phyloP scores from a whole-genome alignment of 2,888 invertebrate species.

The Aphrophora alni region DNA sequence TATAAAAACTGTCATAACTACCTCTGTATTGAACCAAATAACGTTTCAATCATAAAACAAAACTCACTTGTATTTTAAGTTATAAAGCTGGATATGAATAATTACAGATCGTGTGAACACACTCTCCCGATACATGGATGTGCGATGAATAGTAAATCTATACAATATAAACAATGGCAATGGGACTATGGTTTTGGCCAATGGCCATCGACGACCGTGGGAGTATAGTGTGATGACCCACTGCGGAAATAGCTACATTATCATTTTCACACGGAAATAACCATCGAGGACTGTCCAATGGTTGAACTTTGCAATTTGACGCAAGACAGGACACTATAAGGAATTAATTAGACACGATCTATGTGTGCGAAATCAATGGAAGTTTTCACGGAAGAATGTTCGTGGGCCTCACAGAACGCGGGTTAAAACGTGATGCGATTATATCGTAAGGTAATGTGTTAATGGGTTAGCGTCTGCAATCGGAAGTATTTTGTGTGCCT shows the following conservation, averaged over 20 bases:
- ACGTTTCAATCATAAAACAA: no score
- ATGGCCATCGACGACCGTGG: background rate
- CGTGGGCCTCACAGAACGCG: no score
- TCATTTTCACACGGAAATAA: conserved; percentile 6
- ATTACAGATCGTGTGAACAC: background rate
- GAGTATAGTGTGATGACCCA: background rate
- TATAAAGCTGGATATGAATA: background rate
- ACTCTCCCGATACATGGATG: background rate
- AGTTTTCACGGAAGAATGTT: background rate
- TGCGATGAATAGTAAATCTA: background rate
- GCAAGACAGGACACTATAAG: background rate
- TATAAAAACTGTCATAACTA: no score
- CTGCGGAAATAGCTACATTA: background rate
- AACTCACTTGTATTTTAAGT: no score
- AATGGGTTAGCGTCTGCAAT: no score
- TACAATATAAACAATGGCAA: background rate
- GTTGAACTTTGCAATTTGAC: background rate
- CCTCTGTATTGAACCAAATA: no score
- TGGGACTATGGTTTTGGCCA: background rate
- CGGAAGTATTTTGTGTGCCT: no score
- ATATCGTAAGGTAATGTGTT: no score
- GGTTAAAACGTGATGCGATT: no score
- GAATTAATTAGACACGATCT: no score
- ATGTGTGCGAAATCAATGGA: background rate
- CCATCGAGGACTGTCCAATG: background rate